Base-by-base conservation (phyloP, 2,888 invertebrate genomes). In the Parascotia fuliginaria region DNA sequence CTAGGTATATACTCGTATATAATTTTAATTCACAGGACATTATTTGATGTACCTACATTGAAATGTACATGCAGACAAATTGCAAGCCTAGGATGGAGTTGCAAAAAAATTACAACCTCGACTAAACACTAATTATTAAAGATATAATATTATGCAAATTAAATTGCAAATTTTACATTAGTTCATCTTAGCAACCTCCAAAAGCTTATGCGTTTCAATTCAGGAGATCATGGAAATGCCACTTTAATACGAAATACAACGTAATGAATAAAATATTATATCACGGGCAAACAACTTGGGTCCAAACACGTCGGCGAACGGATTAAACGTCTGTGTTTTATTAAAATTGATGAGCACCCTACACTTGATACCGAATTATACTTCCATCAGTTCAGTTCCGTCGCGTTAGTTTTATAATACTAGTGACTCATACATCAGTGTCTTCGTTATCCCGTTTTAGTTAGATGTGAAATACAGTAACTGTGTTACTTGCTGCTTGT, bases 331-430 rank as follows among this genome's bases (percentile, higher is more conserved):
- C 62, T 57, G 34, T 31, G 41, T 55, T 57, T 59, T 74, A 74
- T 74, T 65, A 71, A 74, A 73, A 74, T 74, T 66, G 71, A 74
- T 71, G 71, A 68, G 58, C 56, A 65, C 57, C 65, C 71, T 61
- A 62, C 50, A 58, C 46, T 48, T 60, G 60, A 58, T 58, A 45
- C 55, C 44, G 65, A 70, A 73, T 71, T 61, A 68, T 66, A 66
- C 54, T 66, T 60, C 61, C 62, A 62, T 60, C 55, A 58, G 44
- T 59, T 43, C 12, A 43, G 56, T 63, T 55, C 44, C 48, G 52
- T 42, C n/a, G 40, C 32, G 32, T 41, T 47, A 40, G 44, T 58
- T 68, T 55, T 58, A 54, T 41, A 37, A 51, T 40, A 38, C 31
- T 31, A 12, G 11, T 22, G 7, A 15, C 29, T 36, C 50, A 50